Base-by-base conservation (phyloP, 1,140 invertebrate genomes). In the Drosophila subobscura region DNA sequence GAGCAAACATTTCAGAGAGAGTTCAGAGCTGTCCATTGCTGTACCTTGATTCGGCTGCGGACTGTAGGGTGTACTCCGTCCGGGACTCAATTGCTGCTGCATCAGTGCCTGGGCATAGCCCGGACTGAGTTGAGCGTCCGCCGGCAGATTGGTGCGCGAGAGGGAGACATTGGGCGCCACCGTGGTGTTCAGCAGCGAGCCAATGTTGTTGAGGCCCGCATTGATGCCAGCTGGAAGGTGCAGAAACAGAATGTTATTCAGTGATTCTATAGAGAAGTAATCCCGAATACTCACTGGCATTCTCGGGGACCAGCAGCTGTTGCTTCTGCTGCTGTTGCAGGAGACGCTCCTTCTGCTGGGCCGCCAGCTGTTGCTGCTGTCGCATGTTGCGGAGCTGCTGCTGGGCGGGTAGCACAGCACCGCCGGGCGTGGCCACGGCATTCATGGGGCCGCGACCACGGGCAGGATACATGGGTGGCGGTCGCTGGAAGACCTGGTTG, bases 131-230 rank as follows among this genome's bases (percentile, higher is more conserved):
- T 96, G 95, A 20, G 95, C 94, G 90, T 96, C 95, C 74, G 95
- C 93, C n/a, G 91, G 90, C 72, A 95, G 93, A 92, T 94, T 95
- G 25, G 93, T 94, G 66, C 95, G 93, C 92, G 96, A 92, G 29
- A 93, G 91, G 25, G 96, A 95, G 6, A 97, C 96, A 92, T 97
- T 97, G 6, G 95, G 96, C 20, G 96, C 95, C 64, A 96, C 95
- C 20, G 95, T 94, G n/a, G 94, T 95, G 89, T 96, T 97, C 67
- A 97, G 92, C 74, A 97, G 92, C 59, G 94, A 95, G 90, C 95
- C 94, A 71, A 97, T 95, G 90, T 95, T 96, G 54, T 96, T 95
- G 77, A 96, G 93, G 60, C 93, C 93, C 29, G 93, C 92, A 67
- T 93, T 92, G 64, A 95, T 93, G 91, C 94, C 90, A 76, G 78